These are phyloP conservation scores for Metellina segmentata DNA, from an alignment of 2,888 invertebrate genomes.

Conservation along the genomic window DNA sequence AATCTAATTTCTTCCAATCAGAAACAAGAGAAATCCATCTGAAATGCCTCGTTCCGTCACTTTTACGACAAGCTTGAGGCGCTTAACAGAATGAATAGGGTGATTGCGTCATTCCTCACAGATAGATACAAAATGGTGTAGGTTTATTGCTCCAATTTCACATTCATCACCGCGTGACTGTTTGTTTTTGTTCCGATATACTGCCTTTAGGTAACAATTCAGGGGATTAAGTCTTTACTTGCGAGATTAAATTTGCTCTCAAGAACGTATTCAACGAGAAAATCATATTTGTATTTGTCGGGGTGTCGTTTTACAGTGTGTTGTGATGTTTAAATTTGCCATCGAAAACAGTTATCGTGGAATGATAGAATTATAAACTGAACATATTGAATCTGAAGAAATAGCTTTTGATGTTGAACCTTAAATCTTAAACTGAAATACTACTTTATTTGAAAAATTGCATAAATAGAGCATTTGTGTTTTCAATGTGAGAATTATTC, in stretches of 20 bases:
- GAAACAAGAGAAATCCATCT: conserved; percentile 36
- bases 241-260: conserved; percentile 36
- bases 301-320: too few relatives aligned
- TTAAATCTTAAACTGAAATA: too few relatives aligned
- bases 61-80: conserved; percentile 11
- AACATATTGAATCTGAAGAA: too few relatives aligned
- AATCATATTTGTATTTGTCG: too few relatives aligned
- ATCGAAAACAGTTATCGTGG: too few relatives aligned
- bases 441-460: too few relatives aligned
- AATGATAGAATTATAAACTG: too few relatives aligned
- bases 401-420: too few relatives aligned
- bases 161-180: background rate
- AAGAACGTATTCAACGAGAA: background rate
- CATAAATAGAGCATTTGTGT: too few relatives aligned
- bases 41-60: background rate
- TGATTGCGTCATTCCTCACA: background rate
- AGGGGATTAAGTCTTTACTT: conserved; percentile 10
- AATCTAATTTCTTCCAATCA: conserved; percentile 12
- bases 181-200: conserved; percentile 2
- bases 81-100: background rate
- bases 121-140: background rate
- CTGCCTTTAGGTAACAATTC: conserved; percentile 8
- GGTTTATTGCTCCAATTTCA: conserved; percentile 20
- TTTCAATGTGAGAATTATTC: too few relatives aligned
- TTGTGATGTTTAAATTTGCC: too few relatives aligned